phyloP scores from a whole-genome alignment of 2,797 vertebrate genomes.

The Neostethus bicornis region DNA sequence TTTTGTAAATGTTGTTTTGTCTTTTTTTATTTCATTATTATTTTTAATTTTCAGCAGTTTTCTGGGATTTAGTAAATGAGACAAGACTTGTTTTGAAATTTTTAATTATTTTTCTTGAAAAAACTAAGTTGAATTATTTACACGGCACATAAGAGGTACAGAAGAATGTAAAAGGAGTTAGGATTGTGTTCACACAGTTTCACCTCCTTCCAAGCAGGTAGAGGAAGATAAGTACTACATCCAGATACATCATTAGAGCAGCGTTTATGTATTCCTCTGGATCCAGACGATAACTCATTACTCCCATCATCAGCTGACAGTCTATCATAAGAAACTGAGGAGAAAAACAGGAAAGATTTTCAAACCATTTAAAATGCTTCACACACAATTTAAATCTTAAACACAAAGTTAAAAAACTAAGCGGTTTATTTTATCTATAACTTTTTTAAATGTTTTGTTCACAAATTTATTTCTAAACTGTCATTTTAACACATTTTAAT shows the following conservation, averaged over 20 bases:
- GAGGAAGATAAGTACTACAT: constrained; percentile 89
- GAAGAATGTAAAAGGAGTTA: constrained; percentile 1
- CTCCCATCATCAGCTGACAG: constrained; percentile 86
- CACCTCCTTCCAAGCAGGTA: constrained; percentile 81
- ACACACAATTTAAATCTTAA: too few relatives aligned
- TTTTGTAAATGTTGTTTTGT: not conserved
- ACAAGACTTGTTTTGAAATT: not conserved
- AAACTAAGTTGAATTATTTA: constrained; percentile 8
- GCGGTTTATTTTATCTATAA: too few relatives aligned
- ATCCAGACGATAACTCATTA: constrained; percentile 78
- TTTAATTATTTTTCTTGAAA: not conserved
- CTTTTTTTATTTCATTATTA: not conserved
- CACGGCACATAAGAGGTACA: constrained; percentile 31
- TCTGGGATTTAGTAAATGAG: constrained; percentile 1
- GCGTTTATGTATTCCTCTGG: constrained; percentile 89
- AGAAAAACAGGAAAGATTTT: not conserved
- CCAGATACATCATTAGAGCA: constrained; percentile 88
- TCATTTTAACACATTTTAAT: too few relatives aligned
- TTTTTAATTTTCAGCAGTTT: not conserved
- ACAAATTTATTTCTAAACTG: too few relatives aligned
- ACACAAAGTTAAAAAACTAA: too few relatives aligned
- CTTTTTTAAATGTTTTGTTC: too few relatives aligned
- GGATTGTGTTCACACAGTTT: constrained; percentile 18
- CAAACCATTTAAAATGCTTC: too few relatives aligned
- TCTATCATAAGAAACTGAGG: constrained; percentile 86